These are phyloP conservation scores for Nasalis larvatus DNA, from an alignment of 2,113 vertebrate species.

Conservation along the genomic window DNA sequence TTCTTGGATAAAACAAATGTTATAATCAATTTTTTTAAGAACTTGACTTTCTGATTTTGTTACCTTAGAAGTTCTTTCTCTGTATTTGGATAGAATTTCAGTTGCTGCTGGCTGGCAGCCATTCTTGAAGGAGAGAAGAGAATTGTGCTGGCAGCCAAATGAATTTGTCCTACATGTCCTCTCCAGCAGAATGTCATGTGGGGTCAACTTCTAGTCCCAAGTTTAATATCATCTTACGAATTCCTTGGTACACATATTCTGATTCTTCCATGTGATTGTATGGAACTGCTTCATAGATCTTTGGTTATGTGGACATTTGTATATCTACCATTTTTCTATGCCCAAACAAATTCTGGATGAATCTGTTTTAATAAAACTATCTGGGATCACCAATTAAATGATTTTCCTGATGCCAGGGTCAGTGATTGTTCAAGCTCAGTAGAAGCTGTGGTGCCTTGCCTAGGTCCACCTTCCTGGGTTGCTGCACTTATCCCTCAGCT, in stretches of 20 bases:
- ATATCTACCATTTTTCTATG: background rate
- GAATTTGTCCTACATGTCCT: background rate
- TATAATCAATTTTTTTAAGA: conserved; percentile 21
- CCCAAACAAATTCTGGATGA: background rate
- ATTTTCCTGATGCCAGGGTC: background rate
- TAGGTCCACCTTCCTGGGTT: background rate
- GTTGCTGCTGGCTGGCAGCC: background rate
- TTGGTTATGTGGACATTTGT: background rate
- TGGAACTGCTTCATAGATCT: background rate
- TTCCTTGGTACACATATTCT: background rate
- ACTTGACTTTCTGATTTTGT: conserved; percentile 18
- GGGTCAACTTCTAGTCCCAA: background rate
- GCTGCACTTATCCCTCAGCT: background rate
- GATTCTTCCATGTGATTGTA: background rate
- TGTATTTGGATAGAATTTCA: background rate
- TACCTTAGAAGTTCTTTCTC: background rate
- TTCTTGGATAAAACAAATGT: background rate
- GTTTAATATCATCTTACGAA: background rate
- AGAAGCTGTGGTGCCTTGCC: background rate
- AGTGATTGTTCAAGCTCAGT: background rate
- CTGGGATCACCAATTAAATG: background rate
- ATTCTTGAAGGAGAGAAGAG: background rate
- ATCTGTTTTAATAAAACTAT: background rate
- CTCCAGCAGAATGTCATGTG: background rate
- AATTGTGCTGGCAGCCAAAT: background rate